phyloP scores from a whole-genome alignment of 2,113 vertebrate species.

The Calyptomena viridis region DNA sequence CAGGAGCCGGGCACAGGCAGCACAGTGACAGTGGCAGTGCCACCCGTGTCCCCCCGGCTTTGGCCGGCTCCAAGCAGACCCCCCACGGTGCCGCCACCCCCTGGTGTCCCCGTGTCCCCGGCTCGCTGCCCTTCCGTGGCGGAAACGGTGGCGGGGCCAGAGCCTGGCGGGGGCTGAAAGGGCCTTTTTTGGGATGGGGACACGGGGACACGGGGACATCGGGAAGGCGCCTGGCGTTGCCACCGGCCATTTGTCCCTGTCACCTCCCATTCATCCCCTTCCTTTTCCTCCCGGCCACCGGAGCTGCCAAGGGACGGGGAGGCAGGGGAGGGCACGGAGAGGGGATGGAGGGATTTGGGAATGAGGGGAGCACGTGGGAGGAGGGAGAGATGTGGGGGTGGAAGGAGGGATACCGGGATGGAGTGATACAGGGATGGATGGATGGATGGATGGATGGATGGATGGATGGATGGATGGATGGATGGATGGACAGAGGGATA shows the following conservation, averaged over 20 bases:
- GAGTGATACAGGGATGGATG: neutral
- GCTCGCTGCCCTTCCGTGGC: neutral
- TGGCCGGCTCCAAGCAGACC: neutral
- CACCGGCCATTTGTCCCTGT: neutral
- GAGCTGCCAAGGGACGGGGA: neutral
- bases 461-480: neutral
- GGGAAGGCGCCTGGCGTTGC: neutral
- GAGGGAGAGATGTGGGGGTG: neutral
- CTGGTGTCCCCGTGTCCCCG: neutral
- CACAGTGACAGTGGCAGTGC: neutral
- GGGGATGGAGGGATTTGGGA: neutral
- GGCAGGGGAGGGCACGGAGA: neutral
- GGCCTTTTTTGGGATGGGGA: neutral
- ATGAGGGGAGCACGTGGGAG: neutral
- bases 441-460: neutral
- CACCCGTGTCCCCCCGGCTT: neutral
- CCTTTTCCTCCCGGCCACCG: neutral
- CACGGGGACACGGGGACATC: neutral
- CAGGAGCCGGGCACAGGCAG: too few relatives aligned
- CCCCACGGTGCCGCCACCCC: neutral
- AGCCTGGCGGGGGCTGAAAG: conserved; percentile 32
- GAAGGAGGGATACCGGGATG: too few relatives aligned
- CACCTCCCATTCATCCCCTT: neutral
- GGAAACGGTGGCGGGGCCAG: neutral
- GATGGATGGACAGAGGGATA: neutral